Evolutionary conservation across 2,797 vertebrate genomes (phyloP).

Genomic region (Sebastes oblongus): DNA sequence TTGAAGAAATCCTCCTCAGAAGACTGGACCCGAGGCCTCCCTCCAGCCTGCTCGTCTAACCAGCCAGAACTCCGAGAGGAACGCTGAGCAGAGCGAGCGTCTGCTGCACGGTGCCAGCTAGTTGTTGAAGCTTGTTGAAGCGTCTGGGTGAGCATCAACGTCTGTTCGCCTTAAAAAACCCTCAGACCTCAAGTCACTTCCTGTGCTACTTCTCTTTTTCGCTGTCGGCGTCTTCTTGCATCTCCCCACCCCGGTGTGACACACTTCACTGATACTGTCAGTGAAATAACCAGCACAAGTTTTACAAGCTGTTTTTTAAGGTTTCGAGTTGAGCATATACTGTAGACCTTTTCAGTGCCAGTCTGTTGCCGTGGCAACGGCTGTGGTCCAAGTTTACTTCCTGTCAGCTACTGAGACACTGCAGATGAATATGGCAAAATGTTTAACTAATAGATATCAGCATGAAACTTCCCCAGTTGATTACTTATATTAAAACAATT

Average conservation of each 20-base stretch:
- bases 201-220: conserved; percentile 83
- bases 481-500: no score
- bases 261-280: not conserved
- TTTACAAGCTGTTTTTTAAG: not conserved
- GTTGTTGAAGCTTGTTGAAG: conserved; percentile 14
- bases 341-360: no score
- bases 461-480: no score
- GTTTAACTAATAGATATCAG: no score
- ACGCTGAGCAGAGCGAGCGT: conserved; percentile 26
- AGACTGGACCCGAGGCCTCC: conserved; percentile 59
- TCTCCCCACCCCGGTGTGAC: not conserved
- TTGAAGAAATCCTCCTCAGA: conserved; percentile 72
- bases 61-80: conserved; percentile 21
- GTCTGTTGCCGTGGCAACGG: no score
- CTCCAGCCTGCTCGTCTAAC: conserved; percentile 64
- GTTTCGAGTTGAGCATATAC: not conserved
- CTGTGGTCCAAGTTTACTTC: no score
- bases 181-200: conserved; percentile 80
- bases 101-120: conserved; percentile 22
- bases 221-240: conserved; percentile 18
- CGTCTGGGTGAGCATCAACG: conserved; percentile 25
- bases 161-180: conserved; percentile 37
- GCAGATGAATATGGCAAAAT: no score
- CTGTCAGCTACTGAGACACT: no score
- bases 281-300: not conserved